Evolutionary conservation across 2,888 invertebrate species (phyloP), one percentile per base, ranked within the genome.

Genomic region (Ditula angustiorana): DNA sequence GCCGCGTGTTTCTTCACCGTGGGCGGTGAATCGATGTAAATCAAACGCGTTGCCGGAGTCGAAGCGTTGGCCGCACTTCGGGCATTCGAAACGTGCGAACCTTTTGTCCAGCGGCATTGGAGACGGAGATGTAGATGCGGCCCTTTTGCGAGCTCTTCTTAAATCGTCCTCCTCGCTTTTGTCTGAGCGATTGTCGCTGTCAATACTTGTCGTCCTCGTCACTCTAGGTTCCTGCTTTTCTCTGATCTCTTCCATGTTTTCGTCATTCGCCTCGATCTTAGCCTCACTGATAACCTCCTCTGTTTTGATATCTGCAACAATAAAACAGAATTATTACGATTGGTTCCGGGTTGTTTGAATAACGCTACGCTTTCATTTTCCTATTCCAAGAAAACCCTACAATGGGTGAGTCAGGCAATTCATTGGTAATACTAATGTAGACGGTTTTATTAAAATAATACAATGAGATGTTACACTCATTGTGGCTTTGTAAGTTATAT

Each of bases 21-120:
- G 96, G 0, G 92, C 94, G 71, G 94, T 94, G 76, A 94, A 94
- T 46, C 95, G 94, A 82, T 97, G 97, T 35, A 95, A 91, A 74
- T 95, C 95, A 67, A 96, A 93, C 4, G 95, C 94, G 65, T 96
- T 95, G 69, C 95, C 94, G 46, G 96, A 96, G 72, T 95, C 95
- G 81, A 97, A 97, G 4, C 95, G 93, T 60, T 95, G 94, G 63
- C 95, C 94, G 82, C 98, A 98, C 58, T 94, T 93, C 0, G 94
- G 94, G 82, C 97, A 97, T 76, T 95, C 95, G 59, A 95, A 86
- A 19, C 88, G 79, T 1, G 88, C 83, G 37, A 78, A 86, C 74
- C 88, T 84, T 71, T 92, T 92, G 69, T 90, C 90, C 70, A 88
- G 72, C 0, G 87, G 87, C 30, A 86, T 82, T 1, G 81, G 85